phyloP scores from a whole-genome alignment of 2,113 vertebrate genomes.

The Prunella himalayana region DNA sequence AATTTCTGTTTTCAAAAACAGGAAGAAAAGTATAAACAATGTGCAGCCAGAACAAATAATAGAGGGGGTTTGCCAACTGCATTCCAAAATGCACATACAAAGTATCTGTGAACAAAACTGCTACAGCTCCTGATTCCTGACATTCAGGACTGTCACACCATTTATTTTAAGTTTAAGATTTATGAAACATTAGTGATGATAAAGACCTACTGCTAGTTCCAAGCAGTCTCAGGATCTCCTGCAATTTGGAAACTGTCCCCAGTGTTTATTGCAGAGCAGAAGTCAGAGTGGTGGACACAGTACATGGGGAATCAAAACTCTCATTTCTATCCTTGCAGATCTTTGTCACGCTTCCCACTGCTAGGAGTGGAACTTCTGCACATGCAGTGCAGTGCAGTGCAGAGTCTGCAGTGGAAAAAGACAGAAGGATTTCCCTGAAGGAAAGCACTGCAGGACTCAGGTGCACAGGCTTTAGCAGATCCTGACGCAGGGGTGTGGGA shows the following conservation, averaged over 20 bases:
- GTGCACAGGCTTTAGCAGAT: neutral
- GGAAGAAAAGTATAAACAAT: conserved; percentile 61
- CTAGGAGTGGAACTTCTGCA: neutral
- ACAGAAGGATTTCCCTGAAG: neutral
- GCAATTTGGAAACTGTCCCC: neutral
- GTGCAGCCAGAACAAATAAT: conserved; percentile 3
- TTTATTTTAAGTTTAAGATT: conserved; percentile 12
- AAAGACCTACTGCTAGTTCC: neutral
- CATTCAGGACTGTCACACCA: neutral
- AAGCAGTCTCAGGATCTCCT: neutral
- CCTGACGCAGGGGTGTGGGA: neutral
- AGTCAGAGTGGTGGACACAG: neutral
- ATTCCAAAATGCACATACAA: neutral
- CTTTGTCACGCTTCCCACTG: neutral
- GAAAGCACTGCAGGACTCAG: neutral
- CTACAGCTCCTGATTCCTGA: neutral
- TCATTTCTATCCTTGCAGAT: neutral
- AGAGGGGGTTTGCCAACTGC: conserved; percentile 8
- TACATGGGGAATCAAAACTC: neutral
- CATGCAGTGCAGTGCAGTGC: neutral
- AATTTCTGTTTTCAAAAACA: conserved; percentile 57
- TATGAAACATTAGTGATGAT: neutral
- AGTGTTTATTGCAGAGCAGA: neutral
- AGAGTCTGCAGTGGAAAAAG: neutral
- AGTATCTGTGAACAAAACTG: neutral